Conservation (phyloP, 2,113 vertebrate species). For the Tylochromis polylepis region DNA sequence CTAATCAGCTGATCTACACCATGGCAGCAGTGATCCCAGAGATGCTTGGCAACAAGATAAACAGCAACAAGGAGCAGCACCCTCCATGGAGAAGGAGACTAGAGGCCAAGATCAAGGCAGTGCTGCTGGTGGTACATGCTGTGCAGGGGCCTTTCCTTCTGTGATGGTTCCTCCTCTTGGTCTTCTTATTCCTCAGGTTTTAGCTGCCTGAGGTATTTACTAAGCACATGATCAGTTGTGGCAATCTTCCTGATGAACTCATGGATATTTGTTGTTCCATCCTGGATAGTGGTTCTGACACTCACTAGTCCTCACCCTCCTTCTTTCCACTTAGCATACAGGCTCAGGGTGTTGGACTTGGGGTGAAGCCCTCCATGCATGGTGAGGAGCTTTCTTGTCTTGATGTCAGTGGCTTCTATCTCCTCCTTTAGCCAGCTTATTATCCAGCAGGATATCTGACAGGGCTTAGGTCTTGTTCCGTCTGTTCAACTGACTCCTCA, state of each 20-base stretch:
- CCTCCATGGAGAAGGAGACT: neutral
- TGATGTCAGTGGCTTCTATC: neutral
- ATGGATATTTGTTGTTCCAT: neutral
- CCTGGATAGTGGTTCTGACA: neutral
- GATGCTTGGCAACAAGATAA: neutral
- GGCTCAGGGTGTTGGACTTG: neutral
- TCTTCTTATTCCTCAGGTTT: neutral
- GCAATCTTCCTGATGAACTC: neutral
- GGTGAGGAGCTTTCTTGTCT: neutral
- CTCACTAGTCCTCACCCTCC: neutral
- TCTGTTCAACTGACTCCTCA: too few relatives aligned
- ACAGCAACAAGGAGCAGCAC: neutral
- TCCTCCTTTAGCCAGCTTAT: neutral
- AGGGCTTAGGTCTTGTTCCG: neutral
- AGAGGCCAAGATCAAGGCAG: neutral
- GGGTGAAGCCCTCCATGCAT: neutral
- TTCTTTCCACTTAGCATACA: neutral
- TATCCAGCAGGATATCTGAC: neutral
- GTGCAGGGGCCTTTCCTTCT: neutral
- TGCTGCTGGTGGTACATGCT: neutral
- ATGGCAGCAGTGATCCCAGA: neutral
- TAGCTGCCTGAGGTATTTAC: neutral
- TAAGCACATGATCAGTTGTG: neutral
- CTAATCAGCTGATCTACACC: neutral
- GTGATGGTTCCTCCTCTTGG: neutral